Conservation (phyloP, 2,888 invertebrate species). For the Perizoma affinitatum region DNA sequence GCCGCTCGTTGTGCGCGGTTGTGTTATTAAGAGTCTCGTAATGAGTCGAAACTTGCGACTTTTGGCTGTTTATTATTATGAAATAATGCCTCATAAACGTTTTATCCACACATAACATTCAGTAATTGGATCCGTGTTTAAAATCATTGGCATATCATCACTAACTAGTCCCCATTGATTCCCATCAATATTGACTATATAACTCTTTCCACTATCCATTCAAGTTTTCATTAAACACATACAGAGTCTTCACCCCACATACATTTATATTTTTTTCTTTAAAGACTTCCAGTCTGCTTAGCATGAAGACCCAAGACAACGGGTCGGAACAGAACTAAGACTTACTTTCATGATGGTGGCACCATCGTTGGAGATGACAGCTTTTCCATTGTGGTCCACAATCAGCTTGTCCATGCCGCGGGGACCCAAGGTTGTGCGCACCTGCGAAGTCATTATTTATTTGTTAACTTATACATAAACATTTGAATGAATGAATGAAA, state of each 20-base stretch:
- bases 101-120: slow-evolving; percentile 38
- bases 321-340: no score
- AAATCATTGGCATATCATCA: slow-evolving; percentile 38
- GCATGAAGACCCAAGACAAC: no score
- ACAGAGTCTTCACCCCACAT: no score
- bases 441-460: slow-evolving; percentile 50
- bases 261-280: no score
- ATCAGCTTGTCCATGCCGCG: slow-evolving; percentile 99
- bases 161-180: not conserved
- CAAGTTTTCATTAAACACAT: no score
- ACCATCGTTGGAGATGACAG: slow-evolving; percentile 99
- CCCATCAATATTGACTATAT: no score
- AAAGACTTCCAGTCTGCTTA: no score
- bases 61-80: not conserved
- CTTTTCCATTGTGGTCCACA: slow-evolving; percentile 94
- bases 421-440: slow-evolving; percentile 97
- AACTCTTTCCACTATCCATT: no score
- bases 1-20: no score
- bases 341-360: slow-evolving; percentile 96
- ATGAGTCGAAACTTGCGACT: not conserved
- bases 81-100: slow-evolving; percentile 39
- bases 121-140: slow-evolving; percentile 42
- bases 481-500: no score
- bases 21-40: not conserved
- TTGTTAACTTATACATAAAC: no score